A percentile compares a stretch with the other conserved stretches of the same genome.
Evolutionary conservation across 2,113 vertebrate genomes (phyloP).

Genomic region (Puffinus mauretanicus): DNA sequence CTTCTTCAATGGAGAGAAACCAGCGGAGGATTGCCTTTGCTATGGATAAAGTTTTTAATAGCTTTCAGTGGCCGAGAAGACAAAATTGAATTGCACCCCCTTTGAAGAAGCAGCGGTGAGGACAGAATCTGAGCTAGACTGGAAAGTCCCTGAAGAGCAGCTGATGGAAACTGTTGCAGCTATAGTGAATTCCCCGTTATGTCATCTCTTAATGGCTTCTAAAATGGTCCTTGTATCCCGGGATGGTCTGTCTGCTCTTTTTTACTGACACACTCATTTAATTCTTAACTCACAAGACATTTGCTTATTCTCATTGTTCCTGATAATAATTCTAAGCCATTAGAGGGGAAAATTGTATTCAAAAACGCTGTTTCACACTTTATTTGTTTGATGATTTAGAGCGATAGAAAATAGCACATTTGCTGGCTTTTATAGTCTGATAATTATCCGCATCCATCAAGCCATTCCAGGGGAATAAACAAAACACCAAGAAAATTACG

Average conservation of each 20-base stretch:
- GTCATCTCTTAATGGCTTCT: background rate
- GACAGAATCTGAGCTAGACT: background rate
- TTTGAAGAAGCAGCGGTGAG: background rate
- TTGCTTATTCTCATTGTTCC: slow-evolving; percentile 81
- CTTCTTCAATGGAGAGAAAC: background rate
- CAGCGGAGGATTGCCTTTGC: background rate
- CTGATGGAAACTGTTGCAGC: background rate
- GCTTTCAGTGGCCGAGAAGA: background rate
- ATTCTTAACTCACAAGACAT: slow-evolving; percentile 70
- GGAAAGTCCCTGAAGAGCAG: background rate
- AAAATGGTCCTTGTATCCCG: background rate
- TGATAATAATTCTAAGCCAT: slow-evolving; percentile 81
- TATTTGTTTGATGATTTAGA: slow-evolving; percentile 86
- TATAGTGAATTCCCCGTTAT: background rate
- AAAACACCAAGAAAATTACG: slow-evolving; percentile 75
- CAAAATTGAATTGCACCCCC: background rate
- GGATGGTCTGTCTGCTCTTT: background rate
- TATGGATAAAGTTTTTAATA: background rate
- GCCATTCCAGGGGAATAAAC: slow-evolving; percentile 78
- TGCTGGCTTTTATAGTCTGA: slow-evolving; percentile 81
- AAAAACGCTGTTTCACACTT: slow-evolving; percentile 83
- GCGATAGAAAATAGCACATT: slow-evolving; percentile 80
- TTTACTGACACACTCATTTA: slow-evolving; percentile 65
- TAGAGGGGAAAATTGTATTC: slow-evolving; percentile 84
- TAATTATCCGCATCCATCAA: slow-evolving; percentile 84